phyloP scores from a whole-genome alignment of 2,888 invertebrate species.

The Watsonalla cultraria region DNA sequence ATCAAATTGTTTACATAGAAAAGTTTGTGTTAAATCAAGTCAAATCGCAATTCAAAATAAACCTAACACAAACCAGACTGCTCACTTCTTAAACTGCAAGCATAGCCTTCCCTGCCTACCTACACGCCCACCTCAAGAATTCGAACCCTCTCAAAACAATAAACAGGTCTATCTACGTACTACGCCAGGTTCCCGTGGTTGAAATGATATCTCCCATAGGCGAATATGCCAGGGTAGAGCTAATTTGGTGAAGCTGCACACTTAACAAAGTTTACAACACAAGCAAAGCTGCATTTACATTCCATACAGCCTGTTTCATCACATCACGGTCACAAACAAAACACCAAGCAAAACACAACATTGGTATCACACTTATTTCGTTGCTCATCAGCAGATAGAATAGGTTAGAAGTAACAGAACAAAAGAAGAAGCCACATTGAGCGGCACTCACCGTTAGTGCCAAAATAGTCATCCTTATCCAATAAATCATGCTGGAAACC shows the following conservation, averaged over 20 bases:
- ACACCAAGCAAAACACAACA: constrained; percentile 26
- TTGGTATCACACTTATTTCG: constrained; percentile 16
- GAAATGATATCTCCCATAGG: no score
- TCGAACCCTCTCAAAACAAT: no score
- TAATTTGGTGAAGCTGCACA: constrained; percentile 15
- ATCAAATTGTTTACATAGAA: no score
- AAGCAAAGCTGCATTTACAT: constrained; percentile 32
- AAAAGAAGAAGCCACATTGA: constrained; percentile 27
- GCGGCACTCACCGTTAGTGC: constrained; percentile 80
- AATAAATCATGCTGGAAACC: constrained; percentile 84
- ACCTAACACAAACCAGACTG: no score
- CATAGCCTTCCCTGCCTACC: no score
- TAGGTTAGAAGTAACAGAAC: constrained; percentile 12
- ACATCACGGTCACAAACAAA: constrained; percentile 34
- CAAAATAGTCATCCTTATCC: constrained; percentile 82
- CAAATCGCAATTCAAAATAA: no score
- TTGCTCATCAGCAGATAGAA: constrained; percentile 22
- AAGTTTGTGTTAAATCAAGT: no score
- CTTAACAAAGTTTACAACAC: constrained; percentile 12
- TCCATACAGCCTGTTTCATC: constrained; percentile 30
- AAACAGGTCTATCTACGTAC: no score
- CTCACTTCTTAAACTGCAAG: no score
- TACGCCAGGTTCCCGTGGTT: no score
- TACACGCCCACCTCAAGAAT: no score
- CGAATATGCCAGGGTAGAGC: not conserved